Conservation (phyloP, 2,113 vertebrate species). For the Pipra filicauda region DNA sequence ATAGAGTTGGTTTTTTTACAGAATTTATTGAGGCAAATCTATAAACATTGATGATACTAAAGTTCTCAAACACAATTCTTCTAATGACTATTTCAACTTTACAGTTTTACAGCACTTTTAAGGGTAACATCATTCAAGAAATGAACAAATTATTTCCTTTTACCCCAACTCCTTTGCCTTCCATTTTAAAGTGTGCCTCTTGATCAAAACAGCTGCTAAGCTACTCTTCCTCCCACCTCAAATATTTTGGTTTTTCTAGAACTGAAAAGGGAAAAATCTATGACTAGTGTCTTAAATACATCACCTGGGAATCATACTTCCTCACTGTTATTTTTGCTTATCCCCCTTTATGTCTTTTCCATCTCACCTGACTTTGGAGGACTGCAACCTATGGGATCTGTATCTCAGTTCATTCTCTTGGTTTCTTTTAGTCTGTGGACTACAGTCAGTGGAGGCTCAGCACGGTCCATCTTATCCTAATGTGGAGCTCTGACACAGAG, state of each 20-base stretch:
- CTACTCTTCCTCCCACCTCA: not conserved
- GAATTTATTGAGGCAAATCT: not conserved
- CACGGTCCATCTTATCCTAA: not conserved
- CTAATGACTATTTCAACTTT: not conserved
- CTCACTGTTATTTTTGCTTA: not conserved
- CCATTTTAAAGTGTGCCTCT: not conserved
- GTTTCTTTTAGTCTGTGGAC: not conserved
- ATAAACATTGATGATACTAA: not conserved
- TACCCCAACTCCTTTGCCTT: not conserved
- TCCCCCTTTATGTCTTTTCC: not conserved
- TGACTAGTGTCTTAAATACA: not conserved
- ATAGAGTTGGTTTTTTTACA: not conserved
- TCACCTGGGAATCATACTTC: not conserved
- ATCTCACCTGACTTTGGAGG: not conserved
- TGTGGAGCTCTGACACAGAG: not conserved
- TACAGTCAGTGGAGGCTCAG: not conserved
- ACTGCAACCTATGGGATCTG: rapidly evolving
- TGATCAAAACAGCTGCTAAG: not conserved
- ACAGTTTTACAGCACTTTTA: not conserved
- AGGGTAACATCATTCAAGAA: not conserved
- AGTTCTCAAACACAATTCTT: not conserved
- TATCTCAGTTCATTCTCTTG: not conserved
- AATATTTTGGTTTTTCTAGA: not conserved
- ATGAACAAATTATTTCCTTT: not conserved
- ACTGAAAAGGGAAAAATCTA: not conserved